phyloP scores from a whole-genome alignment of 2,113 vertebrate genomes.

The Zosterops pallidus region DNA sequence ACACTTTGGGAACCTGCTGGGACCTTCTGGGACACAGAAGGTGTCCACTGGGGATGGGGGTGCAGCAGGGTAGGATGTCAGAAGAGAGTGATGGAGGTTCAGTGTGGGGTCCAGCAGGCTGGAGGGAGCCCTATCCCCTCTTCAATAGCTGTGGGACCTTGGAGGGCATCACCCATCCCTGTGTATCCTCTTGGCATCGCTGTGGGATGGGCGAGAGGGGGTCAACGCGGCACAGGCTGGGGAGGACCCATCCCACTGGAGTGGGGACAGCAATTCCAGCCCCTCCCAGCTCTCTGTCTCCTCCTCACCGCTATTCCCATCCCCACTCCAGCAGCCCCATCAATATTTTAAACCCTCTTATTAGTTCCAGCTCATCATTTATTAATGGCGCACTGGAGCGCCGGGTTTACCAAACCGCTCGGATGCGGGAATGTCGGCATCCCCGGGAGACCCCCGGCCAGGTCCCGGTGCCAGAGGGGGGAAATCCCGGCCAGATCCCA shows the following conservation, averaged over 20 bases:
- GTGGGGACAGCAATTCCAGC: neutral
- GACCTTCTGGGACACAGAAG: neutral
- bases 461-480: neutral
- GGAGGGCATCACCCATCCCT: accelerated
- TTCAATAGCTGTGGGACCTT: neutral
- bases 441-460: neutral
- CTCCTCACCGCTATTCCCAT: neutral
- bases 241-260: neutral
- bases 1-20: neutral
- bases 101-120: accelerated
- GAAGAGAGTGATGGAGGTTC: accelerated
- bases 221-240: accelerated
- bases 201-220: neutral
- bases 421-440: neutral
- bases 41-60: neutral
- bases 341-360: constrained; percentile 47
- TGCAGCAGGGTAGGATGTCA: neutral
- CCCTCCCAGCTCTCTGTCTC: neutral
- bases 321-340: neutral
- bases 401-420: neutral
- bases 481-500: accelerated
- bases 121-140: neutral
- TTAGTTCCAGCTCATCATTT: constrained; percentile 53
- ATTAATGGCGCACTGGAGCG: neutral
- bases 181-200: accelerated